These are phyloP conservation scores for Streptopelia turtur DNA, from an alignment of 2,797 vertebrate species.

Conservation along the genomic window DNA sequence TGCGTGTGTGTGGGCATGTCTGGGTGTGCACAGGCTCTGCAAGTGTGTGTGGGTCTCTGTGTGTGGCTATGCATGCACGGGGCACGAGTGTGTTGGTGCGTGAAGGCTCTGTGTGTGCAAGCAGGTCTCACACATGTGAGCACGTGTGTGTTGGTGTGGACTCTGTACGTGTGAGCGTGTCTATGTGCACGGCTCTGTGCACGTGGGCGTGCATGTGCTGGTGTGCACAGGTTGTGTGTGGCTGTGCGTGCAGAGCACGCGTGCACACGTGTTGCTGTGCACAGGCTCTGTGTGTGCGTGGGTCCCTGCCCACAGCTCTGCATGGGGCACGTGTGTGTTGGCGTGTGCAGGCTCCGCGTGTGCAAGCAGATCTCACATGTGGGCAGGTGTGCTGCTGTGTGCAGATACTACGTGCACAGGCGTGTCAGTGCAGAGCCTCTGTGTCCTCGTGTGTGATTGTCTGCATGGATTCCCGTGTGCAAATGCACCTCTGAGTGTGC, in stretches of 20 bases:
- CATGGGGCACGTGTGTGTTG: fast-evolving
- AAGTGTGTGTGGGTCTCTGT: too few species aligned
- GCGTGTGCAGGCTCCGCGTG: fast-evolving
- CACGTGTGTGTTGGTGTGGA: fast-evolving
- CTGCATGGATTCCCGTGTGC: fast-evolving
- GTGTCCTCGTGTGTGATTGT: too few species aligned
- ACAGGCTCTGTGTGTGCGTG: neutral
- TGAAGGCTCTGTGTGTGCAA: neutral
- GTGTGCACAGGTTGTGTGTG: neutral
- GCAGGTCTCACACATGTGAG: neutral
- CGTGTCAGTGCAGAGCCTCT: neutral
- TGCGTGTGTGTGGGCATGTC: fast-evolving
- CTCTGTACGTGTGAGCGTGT: fast-evolving
- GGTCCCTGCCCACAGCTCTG: too few species aligned
- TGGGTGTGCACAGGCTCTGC: neutral
- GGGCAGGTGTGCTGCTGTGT: neutral
- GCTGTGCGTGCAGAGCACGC: neutral
- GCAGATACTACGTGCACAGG: too few species aligned
- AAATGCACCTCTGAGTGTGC: fast-evolving
- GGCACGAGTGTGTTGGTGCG: fast-evolving
- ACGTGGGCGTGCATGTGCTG: fast-evolving
- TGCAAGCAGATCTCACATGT: neutral
- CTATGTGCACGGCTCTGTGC: fast-evolving
- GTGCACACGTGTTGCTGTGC: neutral
- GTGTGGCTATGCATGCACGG: fast-evolving